phyloP scores from a whole-genome alignment of 2,113 vertebrate genomes.

The Condylura cristata region DNA sequence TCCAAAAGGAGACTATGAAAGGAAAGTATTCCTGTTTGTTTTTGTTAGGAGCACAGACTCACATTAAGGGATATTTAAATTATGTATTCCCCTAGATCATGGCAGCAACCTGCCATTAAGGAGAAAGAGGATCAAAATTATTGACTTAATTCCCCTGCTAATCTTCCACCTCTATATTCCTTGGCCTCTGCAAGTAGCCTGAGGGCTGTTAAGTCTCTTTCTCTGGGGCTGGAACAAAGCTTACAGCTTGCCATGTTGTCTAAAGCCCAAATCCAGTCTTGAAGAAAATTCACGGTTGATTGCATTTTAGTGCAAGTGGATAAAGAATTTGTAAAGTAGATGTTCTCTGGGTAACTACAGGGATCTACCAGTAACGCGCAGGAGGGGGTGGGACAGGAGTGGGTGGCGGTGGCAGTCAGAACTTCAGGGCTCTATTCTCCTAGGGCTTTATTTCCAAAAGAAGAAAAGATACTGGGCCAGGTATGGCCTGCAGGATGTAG shows the following conservation, averaged over 20 bases:
- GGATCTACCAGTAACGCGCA: background rate
- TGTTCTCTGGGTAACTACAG: background rate
- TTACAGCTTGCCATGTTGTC: background rate
- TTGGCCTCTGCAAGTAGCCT: conserved; percentile 27
- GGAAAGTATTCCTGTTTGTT: background rate
- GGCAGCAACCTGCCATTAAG: background rate
- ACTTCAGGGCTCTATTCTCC: background rate
- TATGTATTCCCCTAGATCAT: background rate
- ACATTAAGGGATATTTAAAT: background rate
- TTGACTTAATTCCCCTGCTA: conserved; percentile 40
- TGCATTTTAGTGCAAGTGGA: background rate
- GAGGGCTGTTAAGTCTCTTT: background rate
- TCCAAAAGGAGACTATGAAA: background rate
- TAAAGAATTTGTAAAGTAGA: background rate
- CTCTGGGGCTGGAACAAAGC: background rate
- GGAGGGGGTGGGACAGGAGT: background rate
- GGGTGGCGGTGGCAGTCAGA: no score
- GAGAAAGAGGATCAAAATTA: conserved; percentile 40
- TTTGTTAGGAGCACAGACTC: background rate
- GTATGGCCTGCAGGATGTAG: background rate
- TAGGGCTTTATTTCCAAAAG: background rate
- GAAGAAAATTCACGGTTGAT: conserved; percentile 17
- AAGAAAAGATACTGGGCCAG: background rate
- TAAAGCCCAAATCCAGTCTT: conserved; percentile 1
- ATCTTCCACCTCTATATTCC: background rate